phyloP scores from a whole-genome alignment of 2,113 vertebrate genomes.

The Illadopsis cleaveri region DNA sequence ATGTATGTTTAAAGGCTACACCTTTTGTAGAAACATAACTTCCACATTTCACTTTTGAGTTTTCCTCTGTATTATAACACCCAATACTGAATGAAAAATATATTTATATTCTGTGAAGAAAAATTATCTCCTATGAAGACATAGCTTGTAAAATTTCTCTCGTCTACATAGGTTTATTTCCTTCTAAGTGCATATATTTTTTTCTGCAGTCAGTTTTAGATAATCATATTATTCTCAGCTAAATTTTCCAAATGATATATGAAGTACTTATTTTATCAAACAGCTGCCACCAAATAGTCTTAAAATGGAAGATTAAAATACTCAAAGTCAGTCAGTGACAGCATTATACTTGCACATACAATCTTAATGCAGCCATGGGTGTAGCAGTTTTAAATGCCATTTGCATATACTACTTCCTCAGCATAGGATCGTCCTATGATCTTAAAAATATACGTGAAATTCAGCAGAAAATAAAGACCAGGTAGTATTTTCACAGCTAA shows the following conservation, averaged over 20 bases:
- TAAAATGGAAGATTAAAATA: conserved; percentile 10
- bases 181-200: not conserved
- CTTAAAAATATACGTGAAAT: not conserved
- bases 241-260: not conserved
- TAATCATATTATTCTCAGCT: not conserved
- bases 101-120: not conserved
- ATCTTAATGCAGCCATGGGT: not conserved
- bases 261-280: not conserved
- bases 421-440: not conserved
- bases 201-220: not conserved
- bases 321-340: not conserved
- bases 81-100: not conserved
- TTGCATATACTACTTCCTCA: not conserved
- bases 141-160: not conserved
- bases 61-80: not conserved
- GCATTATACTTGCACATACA: not conserved
- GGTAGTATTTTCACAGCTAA: not conserved
- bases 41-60: not conserved
- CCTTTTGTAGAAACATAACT: not conserved
- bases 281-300: not conserved
- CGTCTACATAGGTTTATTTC: not conserved
- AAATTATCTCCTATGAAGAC: not conserved
- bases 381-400: not conserved
- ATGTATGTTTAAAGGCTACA: not conserved
- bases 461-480: not conserved